Evolutionary conservation across 2,113 vertebrate genomes (phyloP).

Genomic region (Rhinolophus sinicus): DNA sequence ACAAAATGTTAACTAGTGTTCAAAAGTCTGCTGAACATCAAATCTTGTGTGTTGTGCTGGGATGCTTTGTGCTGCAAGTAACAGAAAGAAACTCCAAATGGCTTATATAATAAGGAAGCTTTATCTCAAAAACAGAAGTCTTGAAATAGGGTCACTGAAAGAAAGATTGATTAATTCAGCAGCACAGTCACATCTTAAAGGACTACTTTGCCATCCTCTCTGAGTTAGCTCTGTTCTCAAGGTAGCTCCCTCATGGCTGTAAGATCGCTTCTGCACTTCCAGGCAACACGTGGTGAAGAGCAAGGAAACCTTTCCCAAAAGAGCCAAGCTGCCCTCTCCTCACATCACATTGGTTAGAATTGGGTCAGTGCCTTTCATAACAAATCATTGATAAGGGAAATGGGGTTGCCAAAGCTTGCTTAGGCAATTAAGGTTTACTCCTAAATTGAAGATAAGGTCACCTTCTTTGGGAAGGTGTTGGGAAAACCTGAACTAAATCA

Average conservation of each 20-base stretch:
- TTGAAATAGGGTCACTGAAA: neutral
- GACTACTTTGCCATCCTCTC: neutral
- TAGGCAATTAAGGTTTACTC: neutral
- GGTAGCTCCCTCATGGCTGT: neutral
- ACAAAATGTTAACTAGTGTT: neutral
- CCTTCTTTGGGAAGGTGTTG: neutral
- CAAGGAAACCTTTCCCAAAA: neutral
- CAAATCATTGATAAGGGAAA: neutral
- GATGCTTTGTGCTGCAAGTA: neutral
- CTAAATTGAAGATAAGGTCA: neutral
- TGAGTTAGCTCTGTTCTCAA: neutral
- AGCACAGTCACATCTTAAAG: neutral
- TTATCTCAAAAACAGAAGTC: neutral
- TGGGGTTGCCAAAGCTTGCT: neutral
- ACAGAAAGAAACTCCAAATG: neutral
- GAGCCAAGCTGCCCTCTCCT: neutral
- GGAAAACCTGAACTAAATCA: neutral
- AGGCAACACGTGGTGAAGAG: accelerated
- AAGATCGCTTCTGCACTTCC: neutral
- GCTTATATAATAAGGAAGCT: neutral
- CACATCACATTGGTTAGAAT: neutral
- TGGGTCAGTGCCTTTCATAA: neutral
- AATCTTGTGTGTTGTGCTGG: neutral
- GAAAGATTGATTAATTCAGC: neutral
- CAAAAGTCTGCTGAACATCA: neutral